phyloP scores from a whole-genome alignment of 2,113 vertebrate genomes.

The Heterotis niloticus region DNA sequence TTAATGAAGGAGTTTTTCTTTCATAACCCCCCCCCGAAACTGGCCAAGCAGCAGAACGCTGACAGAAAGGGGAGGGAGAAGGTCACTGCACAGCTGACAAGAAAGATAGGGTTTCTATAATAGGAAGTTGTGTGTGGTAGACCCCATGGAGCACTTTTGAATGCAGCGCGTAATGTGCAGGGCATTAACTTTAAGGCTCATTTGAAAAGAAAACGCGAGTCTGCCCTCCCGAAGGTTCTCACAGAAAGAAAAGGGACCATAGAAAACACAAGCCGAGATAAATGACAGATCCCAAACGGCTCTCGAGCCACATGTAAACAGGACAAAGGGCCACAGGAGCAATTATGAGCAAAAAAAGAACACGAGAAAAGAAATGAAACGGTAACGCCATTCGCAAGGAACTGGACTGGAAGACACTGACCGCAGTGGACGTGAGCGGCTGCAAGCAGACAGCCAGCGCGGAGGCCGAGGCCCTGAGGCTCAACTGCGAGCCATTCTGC shows the following conservation, averaged over 20 bases:
- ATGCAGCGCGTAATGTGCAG: conserved; percentile 28
- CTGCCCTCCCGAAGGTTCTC: conserved; percentile 21
- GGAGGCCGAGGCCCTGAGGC: not conserved
- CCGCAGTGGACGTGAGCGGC: not conserved
- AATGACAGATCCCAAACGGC: conserved; percentile 24
- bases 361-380: not conserved
- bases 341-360: conserved; percentile 18
- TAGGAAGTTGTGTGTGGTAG: conserved; percentile 30
- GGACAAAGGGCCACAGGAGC: conserved; percentile 11
- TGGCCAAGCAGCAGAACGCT: conserved; percentile 11
- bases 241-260: conserved; percentile 6
- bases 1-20: conserved; percentile 30
- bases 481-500: not conserved
- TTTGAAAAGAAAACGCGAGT: conserved; percentile 32
- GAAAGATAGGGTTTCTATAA: conserved; percentile 28
- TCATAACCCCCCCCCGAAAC: not conserved
- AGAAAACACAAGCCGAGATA: conserved; percentile 22
- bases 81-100: conserved; percentile 26
- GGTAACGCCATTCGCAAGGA: not conserved
- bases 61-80: conserved; percentile 6
- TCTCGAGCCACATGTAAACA: conserved; percentile 23
- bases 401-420: conserved; percentile 7
- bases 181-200: conserved; percentile 35
- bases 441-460: conserved; percentile 9
- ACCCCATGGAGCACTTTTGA: conserved; percentile 29